Base-by-base conservation (phyloP, 2,888 invertebrate species). In the Bugulina stolonifera region DNA sequence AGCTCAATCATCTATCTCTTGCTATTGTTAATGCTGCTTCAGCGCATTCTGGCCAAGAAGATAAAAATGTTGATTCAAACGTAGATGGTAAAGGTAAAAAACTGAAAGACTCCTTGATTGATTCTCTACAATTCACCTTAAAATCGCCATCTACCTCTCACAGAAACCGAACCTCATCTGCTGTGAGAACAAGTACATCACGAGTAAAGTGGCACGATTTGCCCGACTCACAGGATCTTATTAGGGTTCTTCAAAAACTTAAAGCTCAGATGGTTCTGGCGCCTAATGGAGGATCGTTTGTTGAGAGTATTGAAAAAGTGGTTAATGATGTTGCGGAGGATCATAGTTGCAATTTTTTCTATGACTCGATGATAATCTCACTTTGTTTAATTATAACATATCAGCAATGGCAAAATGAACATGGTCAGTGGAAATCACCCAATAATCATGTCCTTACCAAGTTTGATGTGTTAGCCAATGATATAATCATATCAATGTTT, bases 271-370 rank as follows among this genome's bases (percentile, higher is more conserved):
- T 70, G 52, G 52, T 70, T 27, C 29, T 54, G 10, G 43, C 70
- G 5, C 70, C 70, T 34, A 54, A 29, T 29, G 70, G 70, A n/a
- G 70, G 70, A 5, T 70, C 70, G 29, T 70, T 70, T 25, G n/a
- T 32, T 3, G 70, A 70, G 25, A 54, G 52, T 23, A 70, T 70
- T 10, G 52, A 52, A 10, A 70, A 70, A 29, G 70, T 70, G 10
- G 32, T 70, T 3, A 54, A 54, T 3, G 70, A 70, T 70, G 23
- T 70, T 25, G 52, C 22, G 10, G 70, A 43, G 23, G 10, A 29
- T 3, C 23, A 27, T 5, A 5, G 29, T 29, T 10, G 10, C 29
- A 23, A 54, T 5, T 70, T 43, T 54, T 18, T 54, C 25, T 70
- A 70, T 29, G 70, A 70, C 52, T 10, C 43, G 2, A 54, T 54